Base-by-base conservation (phyloP, 1,140 invertebrate genomes). In the Cheumatopsyche charites region DNA sequence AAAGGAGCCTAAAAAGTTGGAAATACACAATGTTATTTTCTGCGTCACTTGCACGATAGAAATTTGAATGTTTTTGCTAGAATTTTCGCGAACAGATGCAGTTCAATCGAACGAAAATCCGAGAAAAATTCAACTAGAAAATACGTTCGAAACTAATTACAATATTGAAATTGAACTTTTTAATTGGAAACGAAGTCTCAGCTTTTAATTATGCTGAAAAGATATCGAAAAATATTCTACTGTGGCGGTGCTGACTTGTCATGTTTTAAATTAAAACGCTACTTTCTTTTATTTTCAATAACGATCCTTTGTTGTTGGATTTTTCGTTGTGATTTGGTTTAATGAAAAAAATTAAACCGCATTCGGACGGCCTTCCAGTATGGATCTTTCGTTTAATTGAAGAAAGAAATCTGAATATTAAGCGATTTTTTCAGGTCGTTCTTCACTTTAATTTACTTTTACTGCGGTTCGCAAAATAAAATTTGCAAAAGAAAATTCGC, bases 351-450 rank as follows among this genome's bases (percentile, higher is more conserved):
- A 36, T 36, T 36, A 4, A 36, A 36, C 3, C 9, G 29, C 9
- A 36, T 36, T 36, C 29, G 9, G 29, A 4, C 3, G 3, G 29
- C 29, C 29, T 3, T 36, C 29, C 29, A 36, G 3, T 36, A 4
- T 9, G 29, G 29, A 36, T 36, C 29, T 36, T 36, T 36, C 29
- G 43, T 47, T 47, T 47, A 47, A 47, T 47, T 47, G 43, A 47
- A 47, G 12, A 15, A 47, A 47, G 43, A 47, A 47, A 47, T 7
- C 43, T 47, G 43, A 47, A 47, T 47, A 47, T 47, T 47, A n/a
- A 47, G 15, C 43, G 43, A 15, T n/a, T 15, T 47, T 47, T 47
- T 47, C 2, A 12, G 43, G 15, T 47, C 43, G 43, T 47, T 47
- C 43, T 12, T 15, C 15, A 47, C 43, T 47, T 47, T 47, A n/a